Conservation (phyloP, 1,140 invertebrate species). For the Drosophila miranda region DNA sequence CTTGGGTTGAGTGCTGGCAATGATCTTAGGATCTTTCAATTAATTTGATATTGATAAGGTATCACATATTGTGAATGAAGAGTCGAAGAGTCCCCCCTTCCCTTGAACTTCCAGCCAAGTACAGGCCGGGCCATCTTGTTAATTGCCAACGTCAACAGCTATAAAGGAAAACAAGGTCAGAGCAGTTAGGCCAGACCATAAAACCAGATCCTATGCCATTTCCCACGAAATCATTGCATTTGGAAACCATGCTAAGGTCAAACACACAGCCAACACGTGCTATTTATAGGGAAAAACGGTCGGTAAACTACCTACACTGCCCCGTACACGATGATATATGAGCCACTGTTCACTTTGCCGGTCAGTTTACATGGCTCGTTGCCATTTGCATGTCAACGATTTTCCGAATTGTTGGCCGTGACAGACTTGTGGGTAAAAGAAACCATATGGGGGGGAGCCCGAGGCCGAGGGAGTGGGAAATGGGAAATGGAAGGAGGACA, state of each 20-base stretch:
- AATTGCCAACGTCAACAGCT: slow-evolving; percentile 63
- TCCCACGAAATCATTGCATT: slow-evolving; percentile 69
- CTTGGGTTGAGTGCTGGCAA: no score
- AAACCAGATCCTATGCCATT: slow-evolving; percentile 51
- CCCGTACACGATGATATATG: slow-evolving; percentile 56
- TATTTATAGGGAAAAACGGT: slow-evolving; percentile 69
- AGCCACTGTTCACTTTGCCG: slow-evolving; percentile 29
- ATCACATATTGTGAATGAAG: no score
- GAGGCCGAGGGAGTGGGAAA: neutral
- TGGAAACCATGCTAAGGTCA: slow-evolving; percentile 63
- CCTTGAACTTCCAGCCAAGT: neutral
- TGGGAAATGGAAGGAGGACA: neutral
- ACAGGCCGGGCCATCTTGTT: slow-evolving; percentile 20
- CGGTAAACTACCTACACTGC: slow-evolving; percentile 30
- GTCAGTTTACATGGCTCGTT: slow-evolving; percentile 69
- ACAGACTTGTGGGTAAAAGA: slow-evolving; percentile 69
- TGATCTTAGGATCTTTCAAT: no score
- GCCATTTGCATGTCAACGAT: slow-evolving; percentile 72
- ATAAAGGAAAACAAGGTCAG: slow-evolving; percentile 65
- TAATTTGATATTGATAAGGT: no score
- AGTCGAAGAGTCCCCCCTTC: no score
- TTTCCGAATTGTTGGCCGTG: slow-evolving; percentile 57
- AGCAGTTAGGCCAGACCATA: slow-evolving; percentile 39
- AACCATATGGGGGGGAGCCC: slow-evolving; percentile 51
- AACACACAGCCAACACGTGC: slow-evolving; percentile 64